Evolutionary conservation across 2,888 invertebrate species (phyloP).

Genomic region (Lasioglossum villosulum): DNA sequence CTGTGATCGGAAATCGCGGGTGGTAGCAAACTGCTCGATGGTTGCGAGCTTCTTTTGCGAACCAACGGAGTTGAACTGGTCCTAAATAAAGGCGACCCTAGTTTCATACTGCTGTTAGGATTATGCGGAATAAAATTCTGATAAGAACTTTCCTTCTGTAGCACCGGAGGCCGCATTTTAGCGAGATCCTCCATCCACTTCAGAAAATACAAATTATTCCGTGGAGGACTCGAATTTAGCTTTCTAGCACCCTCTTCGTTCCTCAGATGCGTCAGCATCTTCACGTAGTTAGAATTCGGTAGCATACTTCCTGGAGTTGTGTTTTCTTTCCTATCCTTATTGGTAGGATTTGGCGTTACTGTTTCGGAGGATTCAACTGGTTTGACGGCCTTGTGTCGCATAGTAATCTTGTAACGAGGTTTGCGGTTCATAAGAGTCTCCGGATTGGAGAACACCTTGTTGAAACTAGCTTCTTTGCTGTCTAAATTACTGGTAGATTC

Average conservation of each 20-base stretch:
- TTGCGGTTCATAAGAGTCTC: neutral
- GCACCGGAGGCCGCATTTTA: conserved; percentile 62
- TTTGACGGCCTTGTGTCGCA: conserved; percentile 41
- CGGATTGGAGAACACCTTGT: neutral
- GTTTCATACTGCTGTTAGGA: conserved; percentile 4
- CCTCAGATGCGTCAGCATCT: conserved; percentile 53
- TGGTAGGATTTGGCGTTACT: neutral
- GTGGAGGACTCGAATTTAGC: neutral
- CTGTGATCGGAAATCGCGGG: conserved; percentile 12
- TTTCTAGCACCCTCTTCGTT: conserved; percentile 19
- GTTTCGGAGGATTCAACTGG: conserved; percentile 22
- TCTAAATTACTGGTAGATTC: neutral
- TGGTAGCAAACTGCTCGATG: conserved; percentile 29
- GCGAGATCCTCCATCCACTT: conserved; percentile 50
- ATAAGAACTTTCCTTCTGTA: conserved; percentile 54
- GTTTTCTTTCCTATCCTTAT: neutral
- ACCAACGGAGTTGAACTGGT: neutral
- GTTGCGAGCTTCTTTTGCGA: conserved; percentile 13
- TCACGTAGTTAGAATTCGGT: conserved; percentile 44
- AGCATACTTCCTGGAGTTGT: neutral
- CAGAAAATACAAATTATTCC: neutral
- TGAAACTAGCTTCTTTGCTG: conserved; percentile 23
- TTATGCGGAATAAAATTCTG: conserved; percentile 44
- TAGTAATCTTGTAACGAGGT: conserved; percentile 57
- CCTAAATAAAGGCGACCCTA: neutral